These are phyloP conservation scores for Sipha maydis DNA, from an alignment of 2,888 invertebrate species.

Conservation along the genomic window DNA sequence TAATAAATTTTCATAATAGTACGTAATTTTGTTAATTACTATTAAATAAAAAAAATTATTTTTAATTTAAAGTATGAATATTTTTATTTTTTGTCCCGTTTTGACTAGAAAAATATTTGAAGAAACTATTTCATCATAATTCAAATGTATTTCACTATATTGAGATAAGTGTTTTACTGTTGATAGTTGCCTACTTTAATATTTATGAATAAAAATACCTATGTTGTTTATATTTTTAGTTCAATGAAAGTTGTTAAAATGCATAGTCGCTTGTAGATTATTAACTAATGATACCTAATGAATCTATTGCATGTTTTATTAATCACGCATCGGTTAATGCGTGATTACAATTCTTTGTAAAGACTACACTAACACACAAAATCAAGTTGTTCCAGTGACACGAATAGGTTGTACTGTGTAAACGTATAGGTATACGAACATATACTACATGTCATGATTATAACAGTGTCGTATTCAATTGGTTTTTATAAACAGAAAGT, in stretches of 20 bases:
- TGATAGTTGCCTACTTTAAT: no score
- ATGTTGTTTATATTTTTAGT: neutral
- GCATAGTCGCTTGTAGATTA: neutral
- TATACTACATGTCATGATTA: neutral
- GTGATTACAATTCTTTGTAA: neutral
- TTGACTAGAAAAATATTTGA: no score
- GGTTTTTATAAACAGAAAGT: neutral
- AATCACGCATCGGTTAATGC: neutral
- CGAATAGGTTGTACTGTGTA: neutral
- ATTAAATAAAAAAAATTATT: no score
- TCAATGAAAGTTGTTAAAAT: neutral
- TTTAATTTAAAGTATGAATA: no score
- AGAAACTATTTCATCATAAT: no score
- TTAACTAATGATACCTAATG: conserved; percentile 1
- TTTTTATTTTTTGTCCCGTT: no score
- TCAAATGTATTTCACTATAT: no score
- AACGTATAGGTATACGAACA: neutral
- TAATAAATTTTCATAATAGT: no score
- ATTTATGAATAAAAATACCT: neutral
- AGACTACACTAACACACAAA: neutral
- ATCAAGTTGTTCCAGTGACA: neutral
- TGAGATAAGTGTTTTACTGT: no score
- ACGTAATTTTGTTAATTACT: no score
- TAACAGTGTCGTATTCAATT: neutral
- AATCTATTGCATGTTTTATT: conserved; percentile 15